phyloP scores from a whole-genome alignment of 2,888 invertebrate genomes.

The Ormyrus thymus region DNA sequence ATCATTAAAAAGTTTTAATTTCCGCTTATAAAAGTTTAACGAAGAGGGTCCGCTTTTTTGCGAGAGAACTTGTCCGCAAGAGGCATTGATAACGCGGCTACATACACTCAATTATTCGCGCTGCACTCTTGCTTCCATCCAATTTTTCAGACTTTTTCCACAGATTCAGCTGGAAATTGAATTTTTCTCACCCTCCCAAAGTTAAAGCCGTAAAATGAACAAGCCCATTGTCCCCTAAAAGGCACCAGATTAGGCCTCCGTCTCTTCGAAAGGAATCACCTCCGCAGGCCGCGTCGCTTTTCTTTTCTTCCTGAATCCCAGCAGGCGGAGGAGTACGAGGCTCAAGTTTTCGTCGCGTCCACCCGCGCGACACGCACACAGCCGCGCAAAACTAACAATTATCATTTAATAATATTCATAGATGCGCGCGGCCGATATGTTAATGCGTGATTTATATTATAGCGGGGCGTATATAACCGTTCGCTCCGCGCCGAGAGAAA shows the following conservation, averaged over 20 bases:
- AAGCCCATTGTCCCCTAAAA: too few species aligned
- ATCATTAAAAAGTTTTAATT: constrained; percentile 44
- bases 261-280: too few species aligned
- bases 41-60: constrained; percentile 7
- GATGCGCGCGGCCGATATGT: constrained; percentile 62
- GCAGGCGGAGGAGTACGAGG: not conserved
- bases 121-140: too few species aligned
- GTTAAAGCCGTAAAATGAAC: too few species aligned
- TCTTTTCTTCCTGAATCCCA: too few species aligned
- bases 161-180: too few species aligned
- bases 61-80: not conserved
- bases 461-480: constrained; percentile 57
- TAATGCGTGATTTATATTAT: constrained; percentile 63
- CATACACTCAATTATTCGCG: not conserved
- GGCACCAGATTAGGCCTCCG: too few species aligned
- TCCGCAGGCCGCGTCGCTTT: too few species aligned
- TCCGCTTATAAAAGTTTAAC: constrained; percentile 21
- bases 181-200: too few species aligned
- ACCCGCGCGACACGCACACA: constrained; percentile 38
- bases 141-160: too few species aligned
- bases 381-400: constrained; percentile 60
- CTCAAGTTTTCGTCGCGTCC: constrained; percentile 41
- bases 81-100: not conserved
- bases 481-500: constrained; percentile 15
- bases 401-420: constrained; percentile 65